A percentile compares a stretch with the other conserved stretches of the same genome.
These are phyloP conservation scores for Yoshiicerus persimilis DNA, from an alignment of 1,140 invertebrate species.

Conservation along the genomic window DNA sequence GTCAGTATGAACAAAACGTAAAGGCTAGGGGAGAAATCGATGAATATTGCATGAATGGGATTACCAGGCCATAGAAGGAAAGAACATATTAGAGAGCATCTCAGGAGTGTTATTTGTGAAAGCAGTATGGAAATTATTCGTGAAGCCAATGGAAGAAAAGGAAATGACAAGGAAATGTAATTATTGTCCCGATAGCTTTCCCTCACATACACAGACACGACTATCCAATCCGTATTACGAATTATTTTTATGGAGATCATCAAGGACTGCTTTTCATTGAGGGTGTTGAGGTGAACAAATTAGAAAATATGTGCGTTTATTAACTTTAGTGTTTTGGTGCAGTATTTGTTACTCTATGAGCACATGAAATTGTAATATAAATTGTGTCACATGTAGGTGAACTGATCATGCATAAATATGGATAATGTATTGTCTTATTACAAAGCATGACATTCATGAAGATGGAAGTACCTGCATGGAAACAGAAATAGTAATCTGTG, in stretches of 20 bases:
- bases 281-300: neutral
- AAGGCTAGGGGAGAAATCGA: neutral
- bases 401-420: too few species aligned
- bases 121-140: neutral
- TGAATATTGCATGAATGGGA: conserved; percentile 2
- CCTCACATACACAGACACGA: neutral
- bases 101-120: neutral
- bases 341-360: neutral
- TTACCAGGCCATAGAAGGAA: neutral
- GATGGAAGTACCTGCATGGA: too few species aligned
- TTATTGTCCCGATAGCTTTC: neutral
- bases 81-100: neutral
- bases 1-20: neutral
- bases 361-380: too few species aligned
- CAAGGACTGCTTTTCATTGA: neutral
- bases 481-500: too few species aligned
- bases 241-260: neutral
- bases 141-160: neutral
- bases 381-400: too few species aligned
- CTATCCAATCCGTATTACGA: neutral
- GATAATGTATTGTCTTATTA: too few species aligned
- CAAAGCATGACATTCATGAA: too few species aligned
- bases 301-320: neutral
- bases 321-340: neutral
- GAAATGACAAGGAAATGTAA: neutral